A percentile compares a stretch with the other conserved stretches of the same genome.
Evolutionary conservation across 2,113 vertebrate species (phyloP).

Genomic region (Antigone vipio): DNA sequence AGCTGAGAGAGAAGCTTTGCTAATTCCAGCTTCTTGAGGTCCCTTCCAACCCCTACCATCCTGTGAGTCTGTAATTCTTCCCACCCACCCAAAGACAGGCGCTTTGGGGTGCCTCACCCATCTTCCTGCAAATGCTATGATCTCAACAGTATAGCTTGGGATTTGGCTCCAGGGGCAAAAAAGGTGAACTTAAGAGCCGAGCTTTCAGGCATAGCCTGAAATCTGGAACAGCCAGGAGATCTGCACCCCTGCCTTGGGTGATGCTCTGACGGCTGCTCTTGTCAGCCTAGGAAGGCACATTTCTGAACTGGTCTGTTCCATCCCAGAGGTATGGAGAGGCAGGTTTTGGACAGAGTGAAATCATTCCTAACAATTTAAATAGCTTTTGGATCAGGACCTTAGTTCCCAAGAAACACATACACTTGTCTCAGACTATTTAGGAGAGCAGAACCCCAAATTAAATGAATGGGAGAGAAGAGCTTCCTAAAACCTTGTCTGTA

Average conservation of each 20-base stretch:
- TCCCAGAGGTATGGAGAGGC: not conserved
- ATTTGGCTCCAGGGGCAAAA: not conserved
- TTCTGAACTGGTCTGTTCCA: not conserved
- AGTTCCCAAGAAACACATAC: not conserved
- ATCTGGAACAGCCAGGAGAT: fast-evolving
- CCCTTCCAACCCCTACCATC: no score
- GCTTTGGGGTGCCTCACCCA: not conserved
- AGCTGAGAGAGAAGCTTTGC: not conserved
- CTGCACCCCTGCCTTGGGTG: not conserved
- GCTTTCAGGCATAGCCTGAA: not conserved
- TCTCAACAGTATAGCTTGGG: not conserved
- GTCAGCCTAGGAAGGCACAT: not conserved
- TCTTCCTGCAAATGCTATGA: not conserved
- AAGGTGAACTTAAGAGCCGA: fast-evolving
- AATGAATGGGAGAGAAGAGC: not conserved
- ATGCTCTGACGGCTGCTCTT: not conserved
- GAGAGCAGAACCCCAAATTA: not conserved
- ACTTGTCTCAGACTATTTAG: not conserved
- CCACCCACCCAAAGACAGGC: not conserved
- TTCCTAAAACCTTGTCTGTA: not conserved
- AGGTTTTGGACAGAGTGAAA: not conserved
- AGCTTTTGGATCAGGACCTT: not conserved
- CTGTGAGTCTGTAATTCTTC: not conserved
- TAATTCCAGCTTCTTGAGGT: no score
- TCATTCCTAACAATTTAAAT: not conserved